A percentile compares a stretch with the other conserved stretches of the same genome.
These are phyloP conservation scores for Eupithecia subfuscata DNA, from an alignment of 2,888 invertebrate genomes.

Conservation along the genomic window DNA sequence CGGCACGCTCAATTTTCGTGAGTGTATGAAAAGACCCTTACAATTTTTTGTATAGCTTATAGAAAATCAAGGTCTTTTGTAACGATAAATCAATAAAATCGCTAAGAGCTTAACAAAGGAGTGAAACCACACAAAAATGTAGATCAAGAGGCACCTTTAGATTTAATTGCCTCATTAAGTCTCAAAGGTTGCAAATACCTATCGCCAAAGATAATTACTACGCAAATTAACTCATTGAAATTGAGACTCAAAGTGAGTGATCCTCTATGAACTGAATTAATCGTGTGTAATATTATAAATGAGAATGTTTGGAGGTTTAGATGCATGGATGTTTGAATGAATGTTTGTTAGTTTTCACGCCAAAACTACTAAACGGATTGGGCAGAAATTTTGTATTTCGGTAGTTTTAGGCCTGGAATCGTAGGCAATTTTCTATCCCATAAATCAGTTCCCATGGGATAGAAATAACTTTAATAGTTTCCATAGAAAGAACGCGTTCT, in stretches of 20 bases:
- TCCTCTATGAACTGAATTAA: neutral
- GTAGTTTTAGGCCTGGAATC: too few relatives aligned
- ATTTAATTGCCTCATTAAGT: neutral
- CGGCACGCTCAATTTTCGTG: neutral
- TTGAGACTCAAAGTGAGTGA: neutral
- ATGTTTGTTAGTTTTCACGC: too few relatives aligned
- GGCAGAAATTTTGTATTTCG: too few relatives aligned
- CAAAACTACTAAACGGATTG: too few relatives aligned
- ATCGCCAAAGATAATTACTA: neutral
- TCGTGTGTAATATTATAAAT: neutral
- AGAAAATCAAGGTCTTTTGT: slow-evolving; percentile 23
- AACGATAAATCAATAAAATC: neutral
- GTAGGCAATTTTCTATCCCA: too few relatives aligned
- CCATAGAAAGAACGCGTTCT: too few relatives aligned
- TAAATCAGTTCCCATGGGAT: too few relatives aligned
- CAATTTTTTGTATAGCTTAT: slow-evolving; percentile 10
- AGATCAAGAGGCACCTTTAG: neutral
- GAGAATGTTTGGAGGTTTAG: too few relatives aligned
- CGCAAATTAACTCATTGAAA: neutral
- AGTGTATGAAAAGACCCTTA: neutral
- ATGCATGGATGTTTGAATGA: too few relatives aligned
- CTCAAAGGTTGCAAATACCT: neutral
- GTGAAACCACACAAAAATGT: neutral
- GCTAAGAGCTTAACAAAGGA: neutral
- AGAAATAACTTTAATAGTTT: too few relatives aligned